phyloP scores from a whole-genome alignment of 2,888 invertebrate genomes.

The Drosophila infuscata region DNA sequence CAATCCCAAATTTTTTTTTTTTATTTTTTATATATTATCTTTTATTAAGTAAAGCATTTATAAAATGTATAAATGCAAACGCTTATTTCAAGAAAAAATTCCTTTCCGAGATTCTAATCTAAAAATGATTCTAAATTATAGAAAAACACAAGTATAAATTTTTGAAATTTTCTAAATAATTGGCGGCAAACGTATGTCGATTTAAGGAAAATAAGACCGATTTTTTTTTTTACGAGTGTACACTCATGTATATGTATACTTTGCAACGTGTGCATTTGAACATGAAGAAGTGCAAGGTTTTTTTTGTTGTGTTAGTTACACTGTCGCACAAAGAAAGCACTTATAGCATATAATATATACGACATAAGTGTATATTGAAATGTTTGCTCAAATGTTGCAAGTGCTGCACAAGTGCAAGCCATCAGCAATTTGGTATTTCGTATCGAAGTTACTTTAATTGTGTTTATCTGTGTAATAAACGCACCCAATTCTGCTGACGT shows the following conservation, averaged over 20 bases:
- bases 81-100: too few species aligned
- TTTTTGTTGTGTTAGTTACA: constrained; percentile 21
- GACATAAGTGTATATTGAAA: not conserved
- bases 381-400: not conserved
- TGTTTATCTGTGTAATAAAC: constrained; percentile 52
- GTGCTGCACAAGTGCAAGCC: not conserved
- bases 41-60: too few species aligned
- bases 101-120: too few species aligned
- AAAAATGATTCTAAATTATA: not conserved
- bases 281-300: constrained; percentile 5
- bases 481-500: constrained; percentile 56
- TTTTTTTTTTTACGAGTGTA: not conserved
- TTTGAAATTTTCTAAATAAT: not conserved
- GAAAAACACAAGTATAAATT: not conserved
- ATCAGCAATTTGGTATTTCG: not conserved
- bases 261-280: constrained; percentile 5
- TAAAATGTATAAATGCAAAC: too few species aligned
- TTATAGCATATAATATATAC: not conserved
- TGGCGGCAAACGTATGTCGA: not conserved
- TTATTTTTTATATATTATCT: too few species aligned
- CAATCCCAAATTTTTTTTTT: not conserved
- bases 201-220: not conserved
- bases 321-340: constrained; percentile 18
- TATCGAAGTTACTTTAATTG: not conserved
- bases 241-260: not conserved